Percentiles rank a stretch among this genome's conserved stretches.
phyloP scores from a whole-genome alignment of 2,888 invertebrate species.

The Dorcus parallelipipedus region DNA sequence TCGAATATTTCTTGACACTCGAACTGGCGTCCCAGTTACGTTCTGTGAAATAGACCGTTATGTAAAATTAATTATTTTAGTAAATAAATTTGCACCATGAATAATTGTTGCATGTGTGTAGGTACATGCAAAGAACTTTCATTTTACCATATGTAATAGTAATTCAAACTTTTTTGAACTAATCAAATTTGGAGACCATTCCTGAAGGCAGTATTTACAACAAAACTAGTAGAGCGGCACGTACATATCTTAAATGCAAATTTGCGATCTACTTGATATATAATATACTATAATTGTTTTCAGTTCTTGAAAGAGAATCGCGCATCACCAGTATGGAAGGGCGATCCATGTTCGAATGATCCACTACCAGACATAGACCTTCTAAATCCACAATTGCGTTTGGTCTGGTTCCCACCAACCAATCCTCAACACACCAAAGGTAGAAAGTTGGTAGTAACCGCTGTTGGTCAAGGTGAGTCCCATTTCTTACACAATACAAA shows the following conservation, averaged over 20 bases:
- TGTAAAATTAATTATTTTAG: neutral
- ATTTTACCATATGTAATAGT: no score
- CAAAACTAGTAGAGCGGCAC: neutral
- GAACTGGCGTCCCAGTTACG: no score
- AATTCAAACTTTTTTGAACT: no score
- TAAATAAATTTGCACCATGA: no score
- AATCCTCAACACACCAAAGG: slow-evolving; percentile 25
- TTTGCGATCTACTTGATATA: neutral
- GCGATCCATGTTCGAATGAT: slow-evolving; percentile 35
- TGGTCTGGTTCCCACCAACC: slow-evolving; percentile 37
- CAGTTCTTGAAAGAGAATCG: slow-evolving; percentile 37
- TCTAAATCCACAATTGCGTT: slow-evolving; percentile 33
- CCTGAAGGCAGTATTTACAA: neutral
- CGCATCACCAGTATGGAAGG: slow-evolving; percentile 35
- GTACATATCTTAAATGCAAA: neutral
- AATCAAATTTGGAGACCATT: no score
- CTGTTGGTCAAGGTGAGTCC: slow-evolving; percentile 38
- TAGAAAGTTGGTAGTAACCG: slow-evolving; percentile 36
- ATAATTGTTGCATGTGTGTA: no score
- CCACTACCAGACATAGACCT: slow-evolving; percentile 34
- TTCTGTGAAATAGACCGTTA: no score
- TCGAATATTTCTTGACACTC: no score
- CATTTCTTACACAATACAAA: neutral
- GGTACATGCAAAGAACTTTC: no score
- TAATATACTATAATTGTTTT: slow-evolving; percentile 6